Evolutionary conservation across 2,888 invertebrate species (phyloP).

Genomic region (Notocelia uddmanniana): DNA sequence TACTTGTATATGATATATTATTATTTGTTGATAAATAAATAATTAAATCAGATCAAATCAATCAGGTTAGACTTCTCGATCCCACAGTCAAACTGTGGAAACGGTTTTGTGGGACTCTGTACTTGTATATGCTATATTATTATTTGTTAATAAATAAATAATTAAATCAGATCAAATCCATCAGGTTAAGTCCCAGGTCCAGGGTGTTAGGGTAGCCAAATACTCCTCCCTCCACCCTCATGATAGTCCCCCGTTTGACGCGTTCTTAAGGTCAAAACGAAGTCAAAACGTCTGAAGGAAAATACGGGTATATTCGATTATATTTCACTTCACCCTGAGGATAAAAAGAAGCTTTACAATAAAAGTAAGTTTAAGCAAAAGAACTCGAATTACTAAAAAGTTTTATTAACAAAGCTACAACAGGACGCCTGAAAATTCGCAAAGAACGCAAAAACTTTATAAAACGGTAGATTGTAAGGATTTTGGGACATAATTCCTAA

Average conservation of each 20-base stretch:
- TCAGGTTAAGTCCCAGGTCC: not conserved
- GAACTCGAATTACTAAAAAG: not conserved
- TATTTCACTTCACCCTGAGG: not conserved
- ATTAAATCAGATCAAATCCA: no score
- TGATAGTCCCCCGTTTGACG: not conserved
- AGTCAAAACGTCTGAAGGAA: constrained; percentile 5
- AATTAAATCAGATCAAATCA: no score
- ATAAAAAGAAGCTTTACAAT: constrained; percentile 14
- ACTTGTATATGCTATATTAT: no score
- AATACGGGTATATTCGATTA: constrained; percentile 8
- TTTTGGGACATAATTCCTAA: not conserved
- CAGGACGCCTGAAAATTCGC: not conserved
- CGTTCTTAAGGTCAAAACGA: not conserved
- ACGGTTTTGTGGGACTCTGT: no score
- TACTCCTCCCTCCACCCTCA: not conserved
- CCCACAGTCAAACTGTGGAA: no score
- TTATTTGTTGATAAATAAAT: no score
- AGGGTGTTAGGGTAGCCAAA: not conserved
- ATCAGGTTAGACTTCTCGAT: no score
- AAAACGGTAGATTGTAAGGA: not conserved
- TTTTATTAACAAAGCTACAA: constrained; percentile 1
- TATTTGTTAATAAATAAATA: no score
- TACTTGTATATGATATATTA: no score
- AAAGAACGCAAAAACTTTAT: not conserved
- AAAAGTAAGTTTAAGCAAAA: not conserved